A percentile compares a stretch with the other conserved stretches of the same genome.
These are phyloP conservation scores for Cabera pusaria DNA, from an alignment of 2,888 invertebrate species.

Conservation along the genomic window DNA sequence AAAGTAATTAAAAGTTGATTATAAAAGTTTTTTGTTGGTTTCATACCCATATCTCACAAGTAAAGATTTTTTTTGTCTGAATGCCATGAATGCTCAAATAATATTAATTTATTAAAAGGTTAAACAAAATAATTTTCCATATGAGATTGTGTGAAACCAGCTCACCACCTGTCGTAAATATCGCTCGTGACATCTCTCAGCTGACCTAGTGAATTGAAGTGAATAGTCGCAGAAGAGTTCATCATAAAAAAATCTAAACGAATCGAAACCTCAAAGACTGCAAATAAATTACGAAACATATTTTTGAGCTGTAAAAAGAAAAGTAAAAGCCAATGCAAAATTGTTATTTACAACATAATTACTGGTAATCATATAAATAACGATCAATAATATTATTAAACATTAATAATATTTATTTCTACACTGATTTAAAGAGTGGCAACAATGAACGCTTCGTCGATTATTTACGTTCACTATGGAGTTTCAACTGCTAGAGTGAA, in stretches of 20 bases:
- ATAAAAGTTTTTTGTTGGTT: conserved; percentile 39
- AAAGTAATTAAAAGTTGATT: conserved; percentile 57
- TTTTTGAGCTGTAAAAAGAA: neutral
- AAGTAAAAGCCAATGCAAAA: conserved; percentile 1
- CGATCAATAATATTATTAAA: no score
- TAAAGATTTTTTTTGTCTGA: no score
- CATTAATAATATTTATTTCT: no score
- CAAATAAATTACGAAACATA: conserved; percentile 8
- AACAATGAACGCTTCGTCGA: conserved; percentile 65
- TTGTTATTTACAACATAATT: no score
- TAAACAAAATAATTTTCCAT: no score
- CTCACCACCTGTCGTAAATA: conserved; percentile 51
- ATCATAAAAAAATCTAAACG: conserved; percentile 37
- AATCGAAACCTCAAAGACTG: conserved; percentile 5
- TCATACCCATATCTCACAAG: conserved; percentile 44
- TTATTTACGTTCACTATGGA: conserved; percentile 61
- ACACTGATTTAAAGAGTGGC: conserved; percentile 33
- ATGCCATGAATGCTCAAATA: no score
- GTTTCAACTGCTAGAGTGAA: conserved; percentile 49
- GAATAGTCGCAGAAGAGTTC: conserved; percentile 53
- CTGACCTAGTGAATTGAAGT: conserved; percentile 56
- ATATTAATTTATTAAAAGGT: no score
- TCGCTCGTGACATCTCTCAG: conserved; percentile 54
- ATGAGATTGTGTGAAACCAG: conserved; percentile 13
- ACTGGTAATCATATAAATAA: conserved; percentile 2